phyloP scores from a whole-genome alignment of 2,113 vertebrate genomes.

The Eubucco bourcierii region DNA sequence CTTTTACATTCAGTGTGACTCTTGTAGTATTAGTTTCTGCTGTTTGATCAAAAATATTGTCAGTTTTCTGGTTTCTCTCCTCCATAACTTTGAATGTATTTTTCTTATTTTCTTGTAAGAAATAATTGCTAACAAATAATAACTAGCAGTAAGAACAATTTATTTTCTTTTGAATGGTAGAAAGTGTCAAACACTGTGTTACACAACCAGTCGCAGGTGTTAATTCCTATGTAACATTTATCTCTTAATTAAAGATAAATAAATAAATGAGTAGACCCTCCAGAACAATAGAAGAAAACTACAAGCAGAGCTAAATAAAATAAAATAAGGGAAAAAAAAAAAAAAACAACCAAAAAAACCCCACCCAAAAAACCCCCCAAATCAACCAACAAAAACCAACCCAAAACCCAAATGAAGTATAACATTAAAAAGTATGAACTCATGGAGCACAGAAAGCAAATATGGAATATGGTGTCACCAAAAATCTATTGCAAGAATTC shows the following conservation, averaged over 20 bases:
- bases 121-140: neutral
- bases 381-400: neutral
- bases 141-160: neutral
- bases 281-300: neutral
- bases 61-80: neutral
- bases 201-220: neutral
- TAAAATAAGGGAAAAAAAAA: neutral
- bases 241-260: neutral
- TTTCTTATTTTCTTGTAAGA: neutral
- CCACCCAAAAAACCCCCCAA: no score
- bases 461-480: neutral
- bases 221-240: neutral
- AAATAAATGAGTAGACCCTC: no score
- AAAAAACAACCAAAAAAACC: neutral
- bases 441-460: neutral
- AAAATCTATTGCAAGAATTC: neutral
- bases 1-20: neutral
- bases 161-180: neutral
- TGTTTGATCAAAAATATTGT: neutral
- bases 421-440: neutral
- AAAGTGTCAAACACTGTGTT: neutral
- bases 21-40: neutral
- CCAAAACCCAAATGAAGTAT: neutral
- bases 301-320: neutral
- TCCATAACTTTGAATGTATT: neutral